Base-by-base conservation (phyloP, 2,888 invertebrate genomes). In the Dioctria rufipes region DNA sequence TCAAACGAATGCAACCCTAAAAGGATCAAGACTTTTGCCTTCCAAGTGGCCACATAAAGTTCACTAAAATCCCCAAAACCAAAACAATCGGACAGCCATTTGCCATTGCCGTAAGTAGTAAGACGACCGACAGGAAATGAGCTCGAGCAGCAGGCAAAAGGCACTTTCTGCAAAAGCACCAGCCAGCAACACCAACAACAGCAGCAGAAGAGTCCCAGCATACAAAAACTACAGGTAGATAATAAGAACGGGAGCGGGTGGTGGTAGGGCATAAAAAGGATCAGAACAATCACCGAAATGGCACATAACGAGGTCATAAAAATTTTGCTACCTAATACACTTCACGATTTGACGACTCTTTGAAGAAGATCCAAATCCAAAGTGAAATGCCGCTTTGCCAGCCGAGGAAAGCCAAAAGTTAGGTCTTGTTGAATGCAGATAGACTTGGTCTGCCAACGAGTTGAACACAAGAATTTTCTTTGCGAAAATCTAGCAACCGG, bases 261-360 rank as follows among this genome's bases (percentile, higher is more conserved):
- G 84, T 83, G 85, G 84, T 87, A 87, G 86, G 86, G 86, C 87
- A 87, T 87, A 87, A 89, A 89, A 89, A 89, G 89, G 89, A 89
- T 89, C 88, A 88, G 88, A 89, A 88, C 89, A 89, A 89, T 89
- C 88, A 89, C 87, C 88, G 87, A 89, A 89, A 89, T 89, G 88
- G 88, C 86, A 88, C 89, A 88, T 89, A 89, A 89, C 89, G 88
- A 89, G 88, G 86, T 88, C 88, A 87, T 89, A 89, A 89, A 88
- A 89, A 88, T 89, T 88, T 89, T 88, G 88, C 87, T 89, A 89
- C 89, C 89, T 89, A 89, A 89, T 89, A 88, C 87, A 88, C 88
- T 88, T 86, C 85, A 86, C 87, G 86, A 87, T 87, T 87, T 88
- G 84, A 84, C 82, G 84, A 84, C 82, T 83, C 83, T 81, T 82